Evolutionary conservation across 2,888 invertebrate species (phyloP).

Genomic region (Isoperla grammatica): DNA sequence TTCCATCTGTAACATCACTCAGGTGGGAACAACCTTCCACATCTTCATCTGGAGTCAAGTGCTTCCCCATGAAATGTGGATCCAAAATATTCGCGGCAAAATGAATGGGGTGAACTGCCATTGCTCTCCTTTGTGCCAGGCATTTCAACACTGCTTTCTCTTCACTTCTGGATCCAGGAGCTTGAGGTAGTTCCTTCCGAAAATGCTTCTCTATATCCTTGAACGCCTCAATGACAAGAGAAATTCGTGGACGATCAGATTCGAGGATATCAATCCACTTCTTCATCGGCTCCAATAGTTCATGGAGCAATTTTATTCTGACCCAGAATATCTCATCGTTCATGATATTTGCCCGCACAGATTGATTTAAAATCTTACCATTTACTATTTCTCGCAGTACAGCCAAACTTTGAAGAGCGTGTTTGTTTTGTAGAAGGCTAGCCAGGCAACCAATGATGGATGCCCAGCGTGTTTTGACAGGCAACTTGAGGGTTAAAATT

Average conservation of each 20-base stretch:
- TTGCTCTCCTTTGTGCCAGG: slow-evolving; percentile 28
- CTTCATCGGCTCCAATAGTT: slow-evolving; percentile 30
- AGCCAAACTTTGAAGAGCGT: slow-evolving; percentile 32
- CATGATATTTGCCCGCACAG: slow-evolving; percentile 15
- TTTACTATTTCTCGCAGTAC: slow-evolving; percentile 28
- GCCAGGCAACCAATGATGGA: slow-evolving; percentile 32
- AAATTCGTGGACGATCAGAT: slow-evolving; percentile 22
- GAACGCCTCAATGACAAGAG: not conserved
- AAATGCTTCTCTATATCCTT: slow-evolving; percentile 13
- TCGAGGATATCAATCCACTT: slow-evolving; percentile 31
- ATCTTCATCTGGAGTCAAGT: not conserved
- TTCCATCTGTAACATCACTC: not conserved
- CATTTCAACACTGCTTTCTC: slow-evolving; percentile 27
- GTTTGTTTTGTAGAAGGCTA: slow-evolving; percentile 31
- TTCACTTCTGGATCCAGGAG: not conserved
- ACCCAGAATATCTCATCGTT: slow-evolving; percentile 31
- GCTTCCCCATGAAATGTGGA: slow-evolving; percentile 31
- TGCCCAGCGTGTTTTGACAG: slow-evolving; percentile 32
- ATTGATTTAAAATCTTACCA: not conserved
- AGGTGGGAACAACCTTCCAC: not conserved
- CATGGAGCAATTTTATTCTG: slow-evolving; percentile 25
- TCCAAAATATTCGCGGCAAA: slow-evolving; percentile 34
- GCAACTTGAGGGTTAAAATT: slow-evolving; percentile 22
- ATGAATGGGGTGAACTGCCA: slow-evolving; percentile 32
- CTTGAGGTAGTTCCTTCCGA: not conserved